Percentiles rank a stretch among this genome's conserved stretches.
phyloP scores from a whole-genome alignment of 2,113 vertebrate species.

The Triplophysa rosa region DNA sequence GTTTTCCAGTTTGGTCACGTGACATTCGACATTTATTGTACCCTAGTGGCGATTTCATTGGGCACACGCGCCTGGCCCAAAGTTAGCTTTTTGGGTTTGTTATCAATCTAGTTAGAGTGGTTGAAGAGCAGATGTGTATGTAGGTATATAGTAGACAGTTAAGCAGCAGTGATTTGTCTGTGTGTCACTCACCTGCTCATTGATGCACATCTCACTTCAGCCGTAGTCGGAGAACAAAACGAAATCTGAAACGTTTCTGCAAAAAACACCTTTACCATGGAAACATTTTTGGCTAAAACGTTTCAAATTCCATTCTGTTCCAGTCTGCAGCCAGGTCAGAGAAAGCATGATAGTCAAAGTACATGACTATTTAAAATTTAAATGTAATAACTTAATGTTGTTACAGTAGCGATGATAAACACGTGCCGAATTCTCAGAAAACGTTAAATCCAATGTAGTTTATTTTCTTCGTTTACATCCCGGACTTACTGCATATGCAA shows the following conservation, averaged over 20 bases:
- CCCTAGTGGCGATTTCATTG: too few relatives aligned
- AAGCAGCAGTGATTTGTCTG: too few relatives aligned
- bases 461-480: too few relatives aligned
- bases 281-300: conserved; percentile 86
- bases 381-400: conserved; percentile 60
- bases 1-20: too few relatives aligned
- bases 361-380: conserved; percentile 78
- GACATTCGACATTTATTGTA: too few relatives aligned
- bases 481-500: too few relatives aligned
- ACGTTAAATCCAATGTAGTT: too few relatives aligned
- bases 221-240: conserved; percentile 73
- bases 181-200: conserved; percentile 35
- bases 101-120: too few relatives aligned
- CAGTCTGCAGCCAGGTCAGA: conserved; percentile 63
- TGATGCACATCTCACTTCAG: conserved; percentile 27
- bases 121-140: too few relatives aligned
- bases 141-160: not conserved
- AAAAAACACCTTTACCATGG: conserved; percentile 82
- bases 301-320: conserved; percentile 84
- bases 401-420: not conserved
- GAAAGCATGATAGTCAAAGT: conserved; percentile 68
- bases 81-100: too few relatives aligned
- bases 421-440: too few relatives aligned
- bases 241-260: conserved; percentile 87
- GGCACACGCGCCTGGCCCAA: too few relatives aligned